These are phyloP conservation scores for Fopius arisanus DNA, from an alignment of 1,140 invertebrate species.

Conservation along the genomic window DNA sequence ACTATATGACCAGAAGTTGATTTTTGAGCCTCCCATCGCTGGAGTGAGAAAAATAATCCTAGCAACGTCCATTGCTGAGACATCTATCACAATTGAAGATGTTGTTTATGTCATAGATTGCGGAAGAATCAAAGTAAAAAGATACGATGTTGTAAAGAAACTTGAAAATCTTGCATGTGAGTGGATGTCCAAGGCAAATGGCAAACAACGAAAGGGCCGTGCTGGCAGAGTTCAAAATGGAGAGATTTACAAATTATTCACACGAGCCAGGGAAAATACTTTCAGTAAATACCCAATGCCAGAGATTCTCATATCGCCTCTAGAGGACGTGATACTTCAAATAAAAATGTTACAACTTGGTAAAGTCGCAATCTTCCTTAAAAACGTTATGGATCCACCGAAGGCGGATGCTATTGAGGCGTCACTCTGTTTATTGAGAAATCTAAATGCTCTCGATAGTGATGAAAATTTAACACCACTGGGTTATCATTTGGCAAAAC, in stretches of 20 bases:
- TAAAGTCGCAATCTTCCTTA: constrained; percentile 72
- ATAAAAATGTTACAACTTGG: constrained; percentile 83
- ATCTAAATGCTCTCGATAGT: constrained; percentile 80
- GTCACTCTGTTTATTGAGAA: constrained; percentile 70
- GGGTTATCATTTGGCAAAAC: constrained; percentile 85
- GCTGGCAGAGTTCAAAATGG: constrained; percentile 83
- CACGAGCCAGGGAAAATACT: constrained; percentile 66
- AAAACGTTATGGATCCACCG: constrained; percentile 77
- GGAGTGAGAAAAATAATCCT: constrained; percentile 79
- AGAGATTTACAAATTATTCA: constrained; percentile 80
- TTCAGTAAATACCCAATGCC: constrained; percentile 75
- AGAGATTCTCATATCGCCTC: constrained; percentile 77
- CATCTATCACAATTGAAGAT: constrained; percentile 91
- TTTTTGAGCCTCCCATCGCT: constrained; percentile 74
- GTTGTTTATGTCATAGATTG: constrained; percentile 87
- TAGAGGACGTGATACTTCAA: constrained; percentile 81
- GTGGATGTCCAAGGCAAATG: constrained; percentile 83
- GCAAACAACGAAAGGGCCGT: constrained; percentile 77
- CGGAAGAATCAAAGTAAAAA: constrained; percentile 82
- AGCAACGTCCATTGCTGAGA: constrained; percentile 85
- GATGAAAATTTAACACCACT: constrained; percentile 84
- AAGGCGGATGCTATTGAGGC: constrained; percentile 68
- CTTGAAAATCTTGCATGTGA: constrained; percentile 75
- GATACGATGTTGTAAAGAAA: constrained; percentile 76
- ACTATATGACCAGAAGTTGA: constrained; percentile 77